phyloP scores from a whole-genome alignment of 2,888 invertebrate genomes.

The Lepidocyrtinus sp. region DNA sequence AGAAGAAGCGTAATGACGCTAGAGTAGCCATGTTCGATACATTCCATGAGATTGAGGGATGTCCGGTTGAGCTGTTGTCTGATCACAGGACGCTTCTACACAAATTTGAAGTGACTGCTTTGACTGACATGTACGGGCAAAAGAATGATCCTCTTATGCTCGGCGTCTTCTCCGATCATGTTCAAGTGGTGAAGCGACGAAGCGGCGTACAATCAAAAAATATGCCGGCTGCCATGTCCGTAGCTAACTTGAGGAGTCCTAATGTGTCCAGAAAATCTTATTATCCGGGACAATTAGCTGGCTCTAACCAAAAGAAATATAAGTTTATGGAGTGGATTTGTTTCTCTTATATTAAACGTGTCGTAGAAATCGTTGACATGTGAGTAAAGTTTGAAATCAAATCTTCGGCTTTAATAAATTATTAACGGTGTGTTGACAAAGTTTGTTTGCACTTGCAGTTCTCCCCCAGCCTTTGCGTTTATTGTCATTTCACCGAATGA shows the following conservation, averaged over 20 bases:
- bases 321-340: constrained; percentile 93
- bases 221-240: constrained; percentile 60
- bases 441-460: constrained; percentile 29
- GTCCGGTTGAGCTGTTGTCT: constrained; percentile 63
- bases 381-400: constrained; percentile 75
- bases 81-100: constrained; percentile 65
- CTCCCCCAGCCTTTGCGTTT: constrained; percentile 64
- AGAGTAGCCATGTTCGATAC: constrained; percentile 97
- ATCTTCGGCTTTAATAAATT: no score
- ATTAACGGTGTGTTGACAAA: no score
- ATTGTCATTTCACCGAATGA: constrained; percentile 65
- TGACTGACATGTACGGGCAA: constrained; percentile 65
- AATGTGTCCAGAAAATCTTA: constrained; percentile 66
- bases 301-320: constrained; percentile 80
- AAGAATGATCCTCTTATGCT: constrained; percentile 66
- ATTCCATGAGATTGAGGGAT: constrained; percentile 94
- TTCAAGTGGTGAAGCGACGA: constrained; percentile 67
- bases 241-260: constrained; percentile 68
- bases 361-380: constrained; percentile 90
- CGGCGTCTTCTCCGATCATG: constrained; percentile 66
- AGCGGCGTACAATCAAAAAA: constrained; percentile 54
- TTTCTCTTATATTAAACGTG: constrained; percentile 89
- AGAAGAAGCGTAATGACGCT: constrained; percentile 96
- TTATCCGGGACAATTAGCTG: constrained; percentile 54
- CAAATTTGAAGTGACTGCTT: constrained; percentile 65